Evolutionary conservation across 2,888 invertebrate genomes (phyloP).

Genomic region (Pristionchus maxplancki): DNA sequence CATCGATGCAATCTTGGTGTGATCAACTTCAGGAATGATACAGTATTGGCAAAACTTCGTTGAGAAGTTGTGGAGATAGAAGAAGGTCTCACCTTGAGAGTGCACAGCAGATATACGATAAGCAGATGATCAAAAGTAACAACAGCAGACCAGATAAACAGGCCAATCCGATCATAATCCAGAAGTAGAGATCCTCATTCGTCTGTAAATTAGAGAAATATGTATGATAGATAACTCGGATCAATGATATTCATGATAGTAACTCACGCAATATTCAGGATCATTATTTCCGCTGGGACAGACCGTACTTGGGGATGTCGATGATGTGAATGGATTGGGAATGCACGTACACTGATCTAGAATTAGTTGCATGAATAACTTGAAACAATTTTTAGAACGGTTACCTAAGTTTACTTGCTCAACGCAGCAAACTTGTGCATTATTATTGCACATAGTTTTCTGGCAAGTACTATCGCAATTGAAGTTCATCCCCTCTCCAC

Average conservation of each 20-base stretch:
- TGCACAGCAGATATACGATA: conserved; percentile 47
- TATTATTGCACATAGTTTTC: not conserved
- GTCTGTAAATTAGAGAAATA: conserved; percentile 56
- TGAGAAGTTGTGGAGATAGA: no score
- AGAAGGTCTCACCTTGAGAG: conserved; percentile 11
- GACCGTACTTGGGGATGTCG: not conserved
- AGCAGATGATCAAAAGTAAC: conserved; percentile 7
- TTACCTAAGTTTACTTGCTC: not conserved
- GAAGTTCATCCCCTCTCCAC: not conserved
- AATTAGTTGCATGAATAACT: not conserved
- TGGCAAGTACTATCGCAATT: not conserved
- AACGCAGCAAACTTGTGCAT: not conserved
- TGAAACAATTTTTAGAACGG: no score
- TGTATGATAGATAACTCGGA: no score
- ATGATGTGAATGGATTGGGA: not conserved
- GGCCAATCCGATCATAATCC: conserved; percentile 64
- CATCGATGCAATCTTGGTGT: not conserved
- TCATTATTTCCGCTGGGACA: not conserved
- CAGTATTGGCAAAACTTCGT: not conserved
- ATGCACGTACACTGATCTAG: not conserved
- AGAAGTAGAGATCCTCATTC: conserved; percentile 63
- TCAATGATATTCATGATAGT: no score
- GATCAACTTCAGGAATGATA: not conserved
- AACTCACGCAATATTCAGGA: not conserved
- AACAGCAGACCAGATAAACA: conserved; percentile 58